Percentiles rank a stretch among this genome's conserved stretches.
Conservation (phyloP, 2,797 vertebrate species). For the Tolypeutes matacus region DNA sequence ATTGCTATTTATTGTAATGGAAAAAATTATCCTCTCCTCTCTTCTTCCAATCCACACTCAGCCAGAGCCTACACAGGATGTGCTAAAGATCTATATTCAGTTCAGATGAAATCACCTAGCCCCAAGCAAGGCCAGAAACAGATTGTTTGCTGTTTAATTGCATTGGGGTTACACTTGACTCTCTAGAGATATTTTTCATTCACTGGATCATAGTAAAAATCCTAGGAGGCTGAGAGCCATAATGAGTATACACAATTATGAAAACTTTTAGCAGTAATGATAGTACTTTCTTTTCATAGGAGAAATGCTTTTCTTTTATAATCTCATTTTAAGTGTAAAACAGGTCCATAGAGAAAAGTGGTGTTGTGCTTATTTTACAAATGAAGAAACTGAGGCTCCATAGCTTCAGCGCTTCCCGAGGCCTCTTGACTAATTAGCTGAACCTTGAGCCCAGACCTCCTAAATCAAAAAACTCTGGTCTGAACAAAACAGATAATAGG, state of each 20-base stretch:
- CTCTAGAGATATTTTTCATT: not conserved
- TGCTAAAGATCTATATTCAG: not conserved
- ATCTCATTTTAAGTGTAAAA: constrained; percentile 30
- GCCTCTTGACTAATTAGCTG: not conserved
- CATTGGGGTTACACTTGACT: not conserved
- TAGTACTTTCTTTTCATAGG: not conserved
- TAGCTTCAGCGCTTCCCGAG: not conserved
- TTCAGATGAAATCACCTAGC: not conserved
- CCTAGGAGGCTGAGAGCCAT: not conserved
- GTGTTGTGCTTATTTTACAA: not conserved
- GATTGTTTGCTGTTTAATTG: constrained; percentile 1
- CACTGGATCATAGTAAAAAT: not conserved
- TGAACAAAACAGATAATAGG: too few relatives aligned
- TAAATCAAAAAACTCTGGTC: not conserved
- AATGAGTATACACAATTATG: not conserved
- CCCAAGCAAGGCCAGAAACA: not conserved
- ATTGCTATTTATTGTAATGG: not conserved
- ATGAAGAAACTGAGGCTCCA: not conserved
- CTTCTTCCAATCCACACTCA: not conserved
- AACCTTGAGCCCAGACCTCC: not conserved
- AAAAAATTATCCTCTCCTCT: not conserved
- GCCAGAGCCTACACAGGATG: not conserved
- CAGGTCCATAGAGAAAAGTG: not conserved
- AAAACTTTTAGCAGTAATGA: not conserved
- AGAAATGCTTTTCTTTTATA: constrained; percentile 21